phyloP scores from a whole-genome alignment of 53 echinoderm and acorn worm species.

The Echinometra lucunter region DNA sequence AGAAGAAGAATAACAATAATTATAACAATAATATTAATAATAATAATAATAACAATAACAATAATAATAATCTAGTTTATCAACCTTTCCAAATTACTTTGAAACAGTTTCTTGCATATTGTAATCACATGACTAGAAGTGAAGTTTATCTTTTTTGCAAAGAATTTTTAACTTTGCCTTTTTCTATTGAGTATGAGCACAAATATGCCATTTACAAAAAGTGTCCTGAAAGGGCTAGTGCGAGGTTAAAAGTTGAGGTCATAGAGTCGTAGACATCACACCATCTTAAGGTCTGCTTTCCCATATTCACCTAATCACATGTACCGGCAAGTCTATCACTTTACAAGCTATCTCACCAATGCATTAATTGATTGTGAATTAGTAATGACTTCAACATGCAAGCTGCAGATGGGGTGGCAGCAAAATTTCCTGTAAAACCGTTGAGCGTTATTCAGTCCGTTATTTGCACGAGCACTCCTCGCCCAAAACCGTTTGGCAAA shows the following conservation, averaged over 20 bases:
- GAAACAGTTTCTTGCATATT: too few relatives aligned
- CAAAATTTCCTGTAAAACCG: constrained; percentile 9
- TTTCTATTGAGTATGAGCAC: too few relatives aligned
- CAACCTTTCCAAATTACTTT: too few relatives aligned
- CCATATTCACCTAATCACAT: background rate
- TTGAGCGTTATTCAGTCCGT: constrained; percentile 34
- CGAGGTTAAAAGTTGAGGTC: background rate
- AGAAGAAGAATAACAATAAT: too few relatives aligned
- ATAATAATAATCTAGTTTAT: too few relatives aligned
- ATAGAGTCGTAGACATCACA: background rate
- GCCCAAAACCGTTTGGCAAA: constrained; percentile 15
- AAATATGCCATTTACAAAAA: too few relatives aligned
- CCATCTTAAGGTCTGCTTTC: background rate
- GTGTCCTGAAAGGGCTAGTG: background rate
- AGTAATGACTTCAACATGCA: constrained; percentile 23
- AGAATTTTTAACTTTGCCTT: too few relatives aligned
- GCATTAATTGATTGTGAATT: constrained; percentile 44
- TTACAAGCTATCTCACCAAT: background rate
- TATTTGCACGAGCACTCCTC: background rate
- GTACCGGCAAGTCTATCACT: background rate
- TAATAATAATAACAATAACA: too few relatives aligned
- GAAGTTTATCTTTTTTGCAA: too few relatives aligned
- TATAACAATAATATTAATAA: too few relatives aligned
- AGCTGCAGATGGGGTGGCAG: background rate
- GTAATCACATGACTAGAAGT: too few relatives aligned